Conservation (phyloP, 2,113 vertebrate species). For the Cervus canadensis region DNA sequence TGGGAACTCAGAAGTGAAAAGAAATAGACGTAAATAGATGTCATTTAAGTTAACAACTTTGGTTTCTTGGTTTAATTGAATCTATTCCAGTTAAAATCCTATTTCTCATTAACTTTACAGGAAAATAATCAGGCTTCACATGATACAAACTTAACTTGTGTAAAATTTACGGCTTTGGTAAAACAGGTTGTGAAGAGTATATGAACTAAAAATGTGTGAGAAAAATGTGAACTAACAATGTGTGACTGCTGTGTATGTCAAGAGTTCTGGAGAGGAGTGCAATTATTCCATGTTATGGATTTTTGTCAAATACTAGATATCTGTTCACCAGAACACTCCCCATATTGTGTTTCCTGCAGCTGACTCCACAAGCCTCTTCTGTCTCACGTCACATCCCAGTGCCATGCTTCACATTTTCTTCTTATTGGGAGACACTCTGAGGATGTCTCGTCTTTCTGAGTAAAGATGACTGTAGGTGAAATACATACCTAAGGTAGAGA, state of each 20-base stretch:
- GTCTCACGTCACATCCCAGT: background rate
- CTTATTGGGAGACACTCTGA: constrained; percentile 67
- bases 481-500: constrained; percentile 79
- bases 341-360: background rate
- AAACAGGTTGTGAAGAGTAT: background rate
- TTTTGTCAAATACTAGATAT: background rate
- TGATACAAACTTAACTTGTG: background rate
- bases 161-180: background rate
- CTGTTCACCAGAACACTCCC: background rate
- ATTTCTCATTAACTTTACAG: background rate
- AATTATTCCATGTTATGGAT: background rate
- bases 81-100: background rate
- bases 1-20: background rate
- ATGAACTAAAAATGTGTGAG: background rate
- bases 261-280: background rate
- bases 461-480: constrained; percentile 78
- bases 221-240: background rate
- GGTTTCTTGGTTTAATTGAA: constrained; percentile 31
- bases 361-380: background rate
- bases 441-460: constrained; percentile 76
- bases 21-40: background rate
- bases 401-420: constrained; percentile 75
- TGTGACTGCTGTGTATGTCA: background rate
- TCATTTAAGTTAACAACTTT: constrained; percentile 11
- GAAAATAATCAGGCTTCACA: constrained; percentile 1